A percentile compares a stretch with the other conserved stretches of the same genome.
These are phyloP conservation scores for Chlorodrepanis virens DNA, from an alignment of 2,113 vertebrate genomes.

Conservation along the genomic window DNA sequence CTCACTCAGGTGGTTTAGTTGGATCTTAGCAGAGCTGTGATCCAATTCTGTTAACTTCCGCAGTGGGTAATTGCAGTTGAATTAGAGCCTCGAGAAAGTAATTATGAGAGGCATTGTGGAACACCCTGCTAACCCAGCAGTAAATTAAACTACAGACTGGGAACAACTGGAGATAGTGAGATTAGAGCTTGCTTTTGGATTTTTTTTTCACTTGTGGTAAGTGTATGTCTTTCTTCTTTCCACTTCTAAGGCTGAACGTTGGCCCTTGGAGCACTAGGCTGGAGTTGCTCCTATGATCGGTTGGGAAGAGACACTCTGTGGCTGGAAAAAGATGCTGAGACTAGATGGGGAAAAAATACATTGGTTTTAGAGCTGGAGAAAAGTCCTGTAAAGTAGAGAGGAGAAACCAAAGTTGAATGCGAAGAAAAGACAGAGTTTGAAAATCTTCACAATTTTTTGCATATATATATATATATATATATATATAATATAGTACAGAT, in stretches of 20 bases:
- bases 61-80: conserved; percentile 50
- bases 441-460: neutral
- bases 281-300: neutral
- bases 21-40: conserved; percentile 1
- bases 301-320: neutral
- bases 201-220: neutral
- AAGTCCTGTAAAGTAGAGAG: neutral
- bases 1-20: neutral
- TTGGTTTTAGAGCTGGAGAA: neutral
- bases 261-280: neutral
- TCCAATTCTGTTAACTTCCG: conserved; percentile 41
- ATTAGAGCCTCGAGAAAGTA: conserved; percentile 52
- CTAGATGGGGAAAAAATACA: neutral
- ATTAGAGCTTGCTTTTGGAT: conserved; percentile 6
- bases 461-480: neutral
- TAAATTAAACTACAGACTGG: conserved; percentile 57
- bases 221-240: neutral
- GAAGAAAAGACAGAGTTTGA: neutral
- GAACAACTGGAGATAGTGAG: conserved; percentile 45
- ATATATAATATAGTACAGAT: neutral
- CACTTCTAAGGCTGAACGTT: neutral
- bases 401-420: neutral
- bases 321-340: neutral
- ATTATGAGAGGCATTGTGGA: conserved; percentile 56
- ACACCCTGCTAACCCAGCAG: conserved; percentile 61